Conservation (phyloP, 2,113 vertebrate genomes). For the Craseonycteris thonglongyai region DNA sequence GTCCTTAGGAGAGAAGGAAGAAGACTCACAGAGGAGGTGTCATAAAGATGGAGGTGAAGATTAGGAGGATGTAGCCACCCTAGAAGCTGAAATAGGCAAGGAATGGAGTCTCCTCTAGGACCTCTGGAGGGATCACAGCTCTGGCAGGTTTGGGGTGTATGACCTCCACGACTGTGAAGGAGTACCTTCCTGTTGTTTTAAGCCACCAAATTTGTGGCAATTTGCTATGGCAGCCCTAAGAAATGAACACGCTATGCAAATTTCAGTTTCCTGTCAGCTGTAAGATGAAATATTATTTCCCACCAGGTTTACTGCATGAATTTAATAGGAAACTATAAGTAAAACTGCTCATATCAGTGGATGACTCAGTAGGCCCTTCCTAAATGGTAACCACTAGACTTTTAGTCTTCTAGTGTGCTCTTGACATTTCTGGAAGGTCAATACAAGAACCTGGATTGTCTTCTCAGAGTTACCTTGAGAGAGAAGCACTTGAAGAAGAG, state of each 20-base stretch:
- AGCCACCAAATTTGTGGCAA: not conserved
- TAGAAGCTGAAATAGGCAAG: not conserved
- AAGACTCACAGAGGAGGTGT: not conserved
- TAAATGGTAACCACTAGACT: not conserved
- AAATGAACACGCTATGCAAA: not conserved
- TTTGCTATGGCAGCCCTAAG: not conserved
- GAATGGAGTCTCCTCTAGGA: not conserved
- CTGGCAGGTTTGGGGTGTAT: not conserved
- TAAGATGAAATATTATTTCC: not conserved
- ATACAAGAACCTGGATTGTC: not conserved
- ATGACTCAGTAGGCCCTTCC: not conserved
- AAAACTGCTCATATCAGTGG: not conserved
- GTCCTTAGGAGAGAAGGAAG: not conserved
- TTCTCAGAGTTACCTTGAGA: not conserved
- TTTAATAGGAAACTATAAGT: not conserved
- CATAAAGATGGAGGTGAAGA: not conserved
- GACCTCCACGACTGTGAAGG: not conserved
- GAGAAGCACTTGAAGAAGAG: not conserved
- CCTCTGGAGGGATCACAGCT: not conserved
- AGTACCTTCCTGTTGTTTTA: not conserved
- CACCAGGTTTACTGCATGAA: not conserved
- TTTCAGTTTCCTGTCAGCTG: not conserved
- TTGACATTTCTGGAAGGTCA: not conserved
- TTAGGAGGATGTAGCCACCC: not conserved
- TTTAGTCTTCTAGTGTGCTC: not conserved